Evolutionary conservation across 2,797 vertebrate genomes (phyloP).

Genomic region (Coregonus suidteri): DNA sequence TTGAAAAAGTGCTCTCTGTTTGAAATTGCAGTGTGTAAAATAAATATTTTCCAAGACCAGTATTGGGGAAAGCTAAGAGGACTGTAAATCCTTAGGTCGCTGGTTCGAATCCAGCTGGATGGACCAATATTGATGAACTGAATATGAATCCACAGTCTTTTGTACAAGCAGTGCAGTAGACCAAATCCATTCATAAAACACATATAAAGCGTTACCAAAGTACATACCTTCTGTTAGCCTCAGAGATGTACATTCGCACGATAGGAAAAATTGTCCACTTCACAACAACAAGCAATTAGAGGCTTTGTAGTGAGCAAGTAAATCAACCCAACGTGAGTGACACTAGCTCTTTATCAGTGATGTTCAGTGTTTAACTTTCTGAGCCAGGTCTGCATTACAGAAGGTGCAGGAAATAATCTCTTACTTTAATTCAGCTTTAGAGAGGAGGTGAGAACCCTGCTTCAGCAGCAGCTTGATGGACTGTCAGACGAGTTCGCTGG

Average conservation of each 20-base stretch:
- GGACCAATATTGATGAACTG: too few species aligned
- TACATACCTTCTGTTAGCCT: too few species aligned
- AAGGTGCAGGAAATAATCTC: conserved; percentile 19
- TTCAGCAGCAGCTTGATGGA: conserved; percentile 36
- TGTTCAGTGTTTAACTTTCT: conserved; percentile 16
- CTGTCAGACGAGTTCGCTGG: conserved; percentile 50
- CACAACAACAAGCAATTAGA: conserved; percentile 50
- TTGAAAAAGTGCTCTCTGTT: too few species aligned
- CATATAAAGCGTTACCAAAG: not conserved
- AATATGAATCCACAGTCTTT: not conserved
- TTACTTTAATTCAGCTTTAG: conserved; percentile 19
- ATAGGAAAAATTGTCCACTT: not conserved
- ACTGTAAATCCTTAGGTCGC: too few species aligned
- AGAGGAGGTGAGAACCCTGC: conserved; percentile 56
- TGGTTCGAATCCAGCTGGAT: too few species aligned
- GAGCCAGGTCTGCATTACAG: not conserved
- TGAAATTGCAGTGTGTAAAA: too few species aligned
- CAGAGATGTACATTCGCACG: not conserved
- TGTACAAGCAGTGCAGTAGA: not conserved
- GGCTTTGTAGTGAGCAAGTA: conserved; percentile 37
- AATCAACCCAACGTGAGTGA: conserved; percentile 33
- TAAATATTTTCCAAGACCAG: not conserved
- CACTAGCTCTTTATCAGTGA: conserved; percentile 11
- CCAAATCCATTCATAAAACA: not conserved
- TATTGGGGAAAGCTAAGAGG: not conserved